These are phyloP conservation scores for Ophion costatus DNA, from an alignment of 2,888 invertebrate genomes.

Conservation along the genomic window DNA sequence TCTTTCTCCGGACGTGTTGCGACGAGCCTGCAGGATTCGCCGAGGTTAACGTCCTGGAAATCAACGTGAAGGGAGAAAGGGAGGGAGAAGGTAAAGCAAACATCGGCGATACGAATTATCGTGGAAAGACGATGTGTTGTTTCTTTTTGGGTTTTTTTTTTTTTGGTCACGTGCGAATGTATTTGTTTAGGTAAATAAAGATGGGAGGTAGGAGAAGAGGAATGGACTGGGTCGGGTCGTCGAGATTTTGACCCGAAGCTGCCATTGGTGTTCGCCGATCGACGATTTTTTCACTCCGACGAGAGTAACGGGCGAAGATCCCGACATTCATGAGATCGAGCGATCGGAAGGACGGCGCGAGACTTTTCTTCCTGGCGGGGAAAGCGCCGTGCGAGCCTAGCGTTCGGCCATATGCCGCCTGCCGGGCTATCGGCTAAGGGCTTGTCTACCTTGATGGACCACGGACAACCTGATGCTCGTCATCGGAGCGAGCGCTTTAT, in stretches of 20 bases:
- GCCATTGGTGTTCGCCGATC: not conserved
- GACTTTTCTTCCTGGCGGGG: constrained; percentile 36
- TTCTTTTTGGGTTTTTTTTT: constrained; percentile 1
- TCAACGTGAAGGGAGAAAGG: not conserved
- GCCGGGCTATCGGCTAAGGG: constrained; percentile 83
- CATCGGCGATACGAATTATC: not conserved
- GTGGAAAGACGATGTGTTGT: not conserved
- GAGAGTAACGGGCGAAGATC: not conserved
- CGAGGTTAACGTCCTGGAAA: constrained; percentile 39
- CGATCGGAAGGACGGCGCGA: not conserved
- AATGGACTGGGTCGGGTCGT: constrained; percentile 36
- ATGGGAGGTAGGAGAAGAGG: constrained; percentile 63
- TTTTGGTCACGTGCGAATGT: constrained; percentile 17
- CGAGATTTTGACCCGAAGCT: constrained; percentile 57
- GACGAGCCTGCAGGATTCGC: constrained; percentile 26
- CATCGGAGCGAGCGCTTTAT: constrained; percentile 82
- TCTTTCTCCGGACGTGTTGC: not conserved
- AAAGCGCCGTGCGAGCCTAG: constrained; percentile 63
- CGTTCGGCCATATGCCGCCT: constrained; percentile 82
- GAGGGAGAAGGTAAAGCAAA: constrained; percentile 5
- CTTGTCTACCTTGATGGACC: constrained; percentile 83
- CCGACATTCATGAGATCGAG: constrained; percentile 35
- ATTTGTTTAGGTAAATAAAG: constrained; percentile 21
- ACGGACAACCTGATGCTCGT: constrained; percentile 83
- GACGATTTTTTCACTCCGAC: not conserved